A percentile compares a stretch with the other conserved stretches of the same genome.
These are phyloP conservation scores for Conger conger DNA, from an alignment of 2,113 vertebrate genomes.

Conservation along the genomic window DNA sequence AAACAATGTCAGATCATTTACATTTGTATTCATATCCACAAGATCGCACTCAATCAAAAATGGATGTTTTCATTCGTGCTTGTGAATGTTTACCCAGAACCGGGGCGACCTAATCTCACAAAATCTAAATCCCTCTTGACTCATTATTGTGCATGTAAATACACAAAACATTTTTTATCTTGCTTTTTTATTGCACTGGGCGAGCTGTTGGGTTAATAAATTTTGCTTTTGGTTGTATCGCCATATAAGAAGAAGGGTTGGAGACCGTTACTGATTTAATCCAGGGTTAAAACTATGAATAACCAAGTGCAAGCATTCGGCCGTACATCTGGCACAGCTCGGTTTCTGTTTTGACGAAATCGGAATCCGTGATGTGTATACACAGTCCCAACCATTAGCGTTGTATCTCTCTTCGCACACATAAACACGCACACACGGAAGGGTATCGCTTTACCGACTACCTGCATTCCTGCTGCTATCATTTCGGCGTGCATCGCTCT, in stretches of 20 bases:
- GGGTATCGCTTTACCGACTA: not conserved
- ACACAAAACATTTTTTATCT: not conserved
- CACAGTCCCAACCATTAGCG: slow-evolving; percentile 2
- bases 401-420: not conserved
- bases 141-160: not conserved
- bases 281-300: not conserved
- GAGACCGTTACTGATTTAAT: not conserved
- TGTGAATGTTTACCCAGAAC: slow-evolving; percentile 4
- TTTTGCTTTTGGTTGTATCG: too few species aligned
- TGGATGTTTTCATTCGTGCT: not conserved
- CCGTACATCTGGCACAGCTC: not conserved
- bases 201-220: not conserved
- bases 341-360: slow-evolving; percentile 7
- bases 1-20: slow-evolving; percentile 22
- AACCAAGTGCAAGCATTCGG: not conserved
- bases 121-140: not conserved
- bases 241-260: too few species aligned
- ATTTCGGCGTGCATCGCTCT: not conserved
- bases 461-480: not conserved
- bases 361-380: slow-evolving; percentile 9
- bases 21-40: slow-evolving; percentile 10
- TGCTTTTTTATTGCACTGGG: too few species aligned
- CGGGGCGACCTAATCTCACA: not conserved
- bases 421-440: slow-evolving; percentile 9
- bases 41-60: slow-evolving; percentile 7